Percentiles rank a stretch among this genome's conserved stretches.
Evolutionary conservation across 2,113 vertebrate genomes (phyloP).

Genomic region (Reinhardtius hippoglossoides): DNA sequence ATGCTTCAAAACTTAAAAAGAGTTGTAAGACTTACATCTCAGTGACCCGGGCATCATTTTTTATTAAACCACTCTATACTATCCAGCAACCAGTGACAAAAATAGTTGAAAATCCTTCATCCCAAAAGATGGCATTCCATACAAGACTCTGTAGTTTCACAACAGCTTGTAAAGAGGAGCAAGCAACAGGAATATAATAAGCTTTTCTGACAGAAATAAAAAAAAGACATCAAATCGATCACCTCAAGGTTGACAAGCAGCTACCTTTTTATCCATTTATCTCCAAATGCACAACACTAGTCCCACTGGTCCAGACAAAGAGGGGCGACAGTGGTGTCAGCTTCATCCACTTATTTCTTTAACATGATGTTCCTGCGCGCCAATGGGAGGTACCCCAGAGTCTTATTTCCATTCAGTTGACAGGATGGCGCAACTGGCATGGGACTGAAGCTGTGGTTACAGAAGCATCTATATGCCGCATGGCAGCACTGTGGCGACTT

Average conservation of each 20-base stretch:
- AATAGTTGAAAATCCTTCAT: neutral
- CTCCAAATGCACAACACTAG: slow-evolving; percentile 21
- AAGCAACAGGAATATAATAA: neutral
- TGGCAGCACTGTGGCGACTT: slow-evolving; percentile 38
- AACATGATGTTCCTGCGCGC: slow-evolving; percentile 19
- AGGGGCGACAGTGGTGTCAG: slow-evolving; percentile 17
- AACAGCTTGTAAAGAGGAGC: slow-evolving; percentile 2
- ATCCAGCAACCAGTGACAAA: slow-evolving; percentile 2
- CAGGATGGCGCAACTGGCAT: slow-evolving; percentile 47
- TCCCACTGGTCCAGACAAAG: slow-evolving; percentile 28
- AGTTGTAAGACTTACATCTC: slow-evolving; percentile 1
- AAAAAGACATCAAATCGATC: neutral
- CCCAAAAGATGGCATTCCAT: slow-evolving; percentile 2
- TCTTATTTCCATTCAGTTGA: slow-evolving; percentile 36
- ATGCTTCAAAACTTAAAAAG: neutral
- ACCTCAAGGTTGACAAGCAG: slow-evolving; percentile 6
- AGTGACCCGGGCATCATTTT: neutral
- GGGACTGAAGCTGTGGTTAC: slow-evolving; percentile 50
- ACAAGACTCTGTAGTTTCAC: neutral
- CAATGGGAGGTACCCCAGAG: slow-evolving; percentile 36
- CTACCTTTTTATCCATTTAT: slow-evolving; percentile 30
- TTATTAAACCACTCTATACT: neutral
- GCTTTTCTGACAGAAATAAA: neutral
- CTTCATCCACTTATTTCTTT: slow-evolving; percentile 31
- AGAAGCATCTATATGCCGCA: slow-evolving; percentile 31